Conservation (phyloP, 2,113 vertebrate species). For the Arizona elegans region DNA sequence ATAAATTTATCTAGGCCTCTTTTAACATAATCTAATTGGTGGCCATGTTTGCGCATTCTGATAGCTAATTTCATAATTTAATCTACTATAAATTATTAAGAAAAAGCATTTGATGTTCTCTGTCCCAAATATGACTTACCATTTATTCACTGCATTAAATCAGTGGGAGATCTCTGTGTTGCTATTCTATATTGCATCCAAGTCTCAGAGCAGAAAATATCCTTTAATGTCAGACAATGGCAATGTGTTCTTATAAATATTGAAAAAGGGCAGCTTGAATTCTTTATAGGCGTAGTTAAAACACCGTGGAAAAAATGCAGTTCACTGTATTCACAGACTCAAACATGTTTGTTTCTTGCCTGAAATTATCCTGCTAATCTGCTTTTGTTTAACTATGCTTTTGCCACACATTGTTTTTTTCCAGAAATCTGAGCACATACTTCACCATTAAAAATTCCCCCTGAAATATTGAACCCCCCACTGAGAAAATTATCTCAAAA, state of each 20-base stretch:
- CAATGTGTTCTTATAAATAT: slow-evolving; percentile 30
- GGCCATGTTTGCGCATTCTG: too few relatives aligned
- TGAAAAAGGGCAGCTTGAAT: slow-evolving; percentile 37
- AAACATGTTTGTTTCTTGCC: slow-evolving; percentile 31
- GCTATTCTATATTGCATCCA: neutral
- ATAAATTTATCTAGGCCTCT: neutral
- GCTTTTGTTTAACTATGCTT: slow-evolving; percentile 42
- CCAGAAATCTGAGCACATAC: slow-evolving; percentile 46
- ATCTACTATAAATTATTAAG: neutral
- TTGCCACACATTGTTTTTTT: slow-evolving; percentile 61
- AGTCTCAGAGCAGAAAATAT: slow-evolving; percentile 14
- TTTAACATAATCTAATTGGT: neutral
- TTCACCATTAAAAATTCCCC: slow-evolving; percentile 59
- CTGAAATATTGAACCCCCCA: slow-evolving; percentile 58
- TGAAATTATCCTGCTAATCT: slow-evolving; percentile 49
- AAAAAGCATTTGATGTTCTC: neutral
- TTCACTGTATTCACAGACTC: slow-evolving; percentile 34
- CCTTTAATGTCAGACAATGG: slow-evolving; percentile 23
- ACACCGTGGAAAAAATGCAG: slow-evolving; percentile 19
- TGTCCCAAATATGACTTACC: neutral
- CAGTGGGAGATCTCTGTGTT: accelerated
- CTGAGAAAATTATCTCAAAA: slow-evolving; percentile 65
- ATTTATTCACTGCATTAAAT: neutral
- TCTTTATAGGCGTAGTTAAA: slow-evolving; percentile 19
- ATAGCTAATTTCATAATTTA: neutral